Conservation (phyloP, 2,888 invertebrate species). For the Agrotis ipsilon region DNA sequence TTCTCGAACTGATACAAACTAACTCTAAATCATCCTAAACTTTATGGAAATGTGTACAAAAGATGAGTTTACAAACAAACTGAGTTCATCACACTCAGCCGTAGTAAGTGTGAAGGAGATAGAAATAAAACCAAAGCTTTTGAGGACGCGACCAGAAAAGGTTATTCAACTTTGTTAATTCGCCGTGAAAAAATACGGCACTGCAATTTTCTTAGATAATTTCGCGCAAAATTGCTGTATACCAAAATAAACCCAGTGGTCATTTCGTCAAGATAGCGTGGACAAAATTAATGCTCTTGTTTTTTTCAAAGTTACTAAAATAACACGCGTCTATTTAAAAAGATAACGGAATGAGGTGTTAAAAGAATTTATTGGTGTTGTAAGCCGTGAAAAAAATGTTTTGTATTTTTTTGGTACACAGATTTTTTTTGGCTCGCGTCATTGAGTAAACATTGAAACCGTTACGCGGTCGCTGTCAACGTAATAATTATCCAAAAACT, state of each 20-base stretch:
- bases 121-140: slow-evolving; percentile 70
- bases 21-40: slow-evolving; percentile 43
- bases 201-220: slow-evolving; percentile 76
- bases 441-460: slow-evolving; percentile 15
- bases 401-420: background rate
- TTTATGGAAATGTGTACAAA: slow-evolving; percentile 73
- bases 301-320: slow-evolving; percentile 23
- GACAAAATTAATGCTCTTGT: slow-evolving; percentile 19
- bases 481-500: slow-evolving; percentile 12
- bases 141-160: slow-evolving; percentile 77
- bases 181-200: slow-evolving; percentile 76
- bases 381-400: slow-evolving; percentile 23
- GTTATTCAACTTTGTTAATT: slow-evolving; percentile 83
- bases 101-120: slow-evolving; percentile 72
- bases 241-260: slow-evolving; percentile 42
- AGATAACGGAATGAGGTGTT: slow-evolving; percentile 23
- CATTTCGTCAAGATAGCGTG: background rate
- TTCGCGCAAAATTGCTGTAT: slow-evolving; percentile 59
- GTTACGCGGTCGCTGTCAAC: slow-evolving; percentile 14
- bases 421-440: slow-evolving; percentile 14
- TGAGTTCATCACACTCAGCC: slow-evolving; percentile 75
- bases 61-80: slow-evolving; percentile 85
- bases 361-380: slow-evolving; percentile 50
- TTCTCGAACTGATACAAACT: slow-evolving; percentile 8
- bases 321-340: slow-evolving; percentile 32